These are phyloP conservation scores for Cololabis saira DNA, from an alignment of 2,113 vertebrate species.

Conservation along the genomic window DNA sequence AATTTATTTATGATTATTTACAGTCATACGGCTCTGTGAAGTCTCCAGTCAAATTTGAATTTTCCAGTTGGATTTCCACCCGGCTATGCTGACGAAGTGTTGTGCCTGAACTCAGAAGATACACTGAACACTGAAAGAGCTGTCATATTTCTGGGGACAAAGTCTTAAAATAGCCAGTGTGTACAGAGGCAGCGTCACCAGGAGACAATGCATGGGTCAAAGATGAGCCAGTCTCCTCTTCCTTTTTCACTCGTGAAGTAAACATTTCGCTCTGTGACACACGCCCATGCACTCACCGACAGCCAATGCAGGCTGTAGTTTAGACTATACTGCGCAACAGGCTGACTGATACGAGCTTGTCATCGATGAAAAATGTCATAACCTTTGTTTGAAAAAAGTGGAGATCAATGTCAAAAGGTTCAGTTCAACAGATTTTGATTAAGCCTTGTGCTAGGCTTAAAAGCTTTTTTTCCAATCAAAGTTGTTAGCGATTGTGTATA, in stretches of 20 bases:
- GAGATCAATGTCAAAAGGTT: too few relatives aligned
- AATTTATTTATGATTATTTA: conserved; percentile 7
- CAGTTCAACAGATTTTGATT: not conserved
- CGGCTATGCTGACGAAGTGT: conserved; percentile 4
- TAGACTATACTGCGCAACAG: not conserved
- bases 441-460: too few relatives aligned
- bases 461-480: too few relatives aligned
- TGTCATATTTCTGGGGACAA: conserved; percentile 60
- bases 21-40: not conserved
- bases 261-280: conserved; percentile 70
- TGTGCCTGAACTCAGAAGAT: conserved; percentile 22
- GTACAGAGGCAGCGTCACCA: conserved; percentile 66
- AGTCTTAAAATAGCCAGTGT: conserved; percentile 75
- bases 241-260: conserved; percentile 77
- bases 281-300: conserved; percentile 43
- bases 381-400: not conserved
- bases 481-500: too few relatives aligned
- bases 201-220: conserved; percentile 80
- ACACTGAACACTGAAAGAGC: conserved; percentile 22
- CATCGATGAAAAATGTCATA: not conserved
- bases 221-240: conserved; percentile 76
- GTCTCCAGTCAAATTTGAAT: conserved; percentile 20
- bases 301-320: not conserved
- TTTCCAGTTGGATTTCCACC: conserved; percentile 3
- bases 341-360: not conserved